Evolutionary conservation across 2,113 vertebrate species (phyloP).

Genomic region (Struthidea cinerea): DNA sequence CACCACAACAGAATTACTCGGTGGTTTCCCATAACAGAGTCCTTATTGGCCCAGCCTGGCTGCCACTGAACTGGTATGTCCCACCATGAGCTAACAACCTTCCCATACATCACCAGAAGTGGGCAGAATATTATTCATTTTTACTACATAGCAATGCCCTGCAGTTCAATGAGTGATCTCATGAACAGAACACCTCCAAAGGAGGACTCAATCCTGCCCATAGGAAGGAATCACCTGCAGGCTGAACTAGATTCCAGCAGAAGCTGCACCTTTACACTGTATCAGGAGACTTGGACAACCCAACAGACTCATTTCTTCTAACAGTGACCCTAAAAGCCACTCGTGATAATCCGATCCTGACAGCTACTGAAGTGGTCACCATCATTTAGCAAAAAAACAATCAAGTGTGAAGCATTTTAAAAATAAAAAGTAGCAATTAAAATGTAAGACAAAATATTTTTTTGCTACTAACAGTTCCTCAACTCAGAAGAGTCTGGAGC

Average conservation of each 20-base stretch:
- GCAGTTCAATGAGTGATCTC: not conserved
- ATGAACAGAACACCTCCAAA: not conserved
- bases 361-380: not conserved
- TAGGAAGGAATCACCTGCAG: not conserved
- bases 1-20: not conserved
- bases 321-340: not conserved
- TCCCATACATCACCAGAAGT: not conserved
- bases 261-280: not conserved
- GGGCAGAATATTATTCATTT: not conserved
- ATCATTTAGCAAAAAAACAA: not conserved
- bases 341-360: not conserved
- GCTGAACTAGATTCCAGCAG: not conserved
- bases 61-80: not conserved
- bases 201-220: not conserved
- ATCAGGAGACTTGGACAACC: rapidly evolving
- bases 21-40: not conserved
- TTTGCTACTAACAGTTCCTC: not conserved
- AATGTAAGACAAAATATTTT: not conserved
- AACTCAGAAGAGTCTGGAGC: not conserved
- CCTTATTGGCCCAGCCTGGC: not conserved
- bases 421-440: not conserved
- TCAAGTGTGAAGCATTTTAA: not conserved
- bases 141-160: not conserved
- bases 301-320: not conserved
- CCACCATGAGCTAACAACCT: not conserved